A percentile compares a stretch with the other conserved stretches of the same genome.
Conservation (phyloP, 2,888 invertebrate genomes). For the Stenurella melanura region DNA sequence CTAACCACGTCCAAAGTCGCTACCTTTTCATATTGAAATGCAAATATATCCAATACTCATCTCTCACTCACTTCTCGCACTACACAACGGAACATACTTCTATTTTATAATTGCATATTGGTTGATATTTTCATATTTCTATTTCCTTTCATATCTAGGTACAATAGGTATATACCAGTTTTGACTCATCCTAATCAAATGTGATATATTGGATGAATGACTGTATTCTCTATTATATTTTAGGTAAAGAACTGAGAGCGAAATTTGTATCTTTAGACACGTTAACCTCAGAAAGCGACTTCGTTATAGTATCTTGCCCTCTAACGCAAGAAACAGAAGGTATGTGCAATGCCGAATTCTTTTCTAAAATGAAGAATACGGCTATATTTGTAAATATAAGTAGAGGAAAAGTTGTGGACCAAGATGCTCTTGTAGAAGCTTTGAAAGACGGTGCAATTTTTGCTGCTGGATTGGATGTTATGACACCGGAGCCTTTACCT, state of each 20-base stretch:
- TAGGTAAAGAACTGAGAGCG: conserved; percentile 76
- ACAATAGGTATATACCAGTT: too few species aligned
- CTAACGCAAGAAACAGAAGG: conserved; percentile 81
- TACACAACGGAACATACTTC: too few species aligned
- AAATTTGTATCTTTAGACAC: conserved; percentile 81
- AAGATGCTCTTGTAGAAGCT: conserved; percentile 87
- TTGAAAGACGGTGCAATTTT: conserved; percentile 84
- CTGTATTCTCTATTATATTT: too few species aligned
- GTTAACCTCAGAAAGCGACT: conserved; percentile 83
- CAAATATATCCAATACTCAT: too few species aligned
- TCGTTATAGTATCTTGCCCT: conserved; percentile 82
- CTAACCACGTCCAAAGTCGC: too few species aligned
- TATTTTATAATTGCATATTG: too few species aligned
- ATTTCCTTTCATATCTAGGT: too few species aligned
- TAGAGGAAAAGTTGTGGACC: conserved; percentile 86
- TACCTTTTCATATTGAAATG: too few species aligned
- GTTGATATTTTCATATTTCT: too few species aligned
- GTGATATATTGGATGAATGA: too few species aligned
- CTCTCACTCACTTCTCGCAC: too few species aligned
- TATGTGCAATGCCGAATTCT: conserved; percentile 81
- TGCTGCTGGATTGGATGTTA: conserved; percentile 94
- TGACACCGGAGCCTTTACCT: conserved; percentile 92
- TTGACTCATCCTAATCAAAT: too few species aligned
- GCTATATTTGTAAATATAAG: conserved; percentile 87
- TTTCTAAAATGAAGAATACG: conserved; percentile 85